phyloP scores from a whole-genome alignment of 2,113 vertebrate genomes.

The Petaurus breviceps region DNA sequence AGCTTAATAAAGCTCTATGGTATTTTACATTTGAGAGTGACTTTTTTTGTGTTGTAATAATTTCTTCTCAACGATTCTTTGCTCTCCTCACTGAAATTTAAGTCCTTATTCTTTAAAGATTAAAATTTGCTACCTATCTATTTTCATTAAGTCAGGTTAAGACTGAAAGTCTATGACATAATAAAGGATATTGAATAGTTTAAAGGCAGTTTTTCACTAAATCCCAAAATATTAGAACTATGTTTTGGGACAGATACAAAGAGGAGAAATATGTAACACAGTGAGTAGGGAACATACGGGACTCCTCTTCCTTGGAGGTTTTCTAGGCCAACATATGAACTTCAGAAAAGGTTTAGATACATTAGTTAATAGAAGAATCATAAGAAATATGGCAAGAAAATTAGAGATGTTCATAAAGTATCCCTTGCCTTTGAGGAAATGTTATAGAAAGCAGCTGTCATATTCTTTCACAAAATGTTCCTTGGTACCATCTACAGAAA shows the following conservation, averaged over 20 bases:
- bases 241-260: conserved; percentile 34
- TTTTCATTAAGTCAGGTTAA: background rate
- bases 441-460: background rate
- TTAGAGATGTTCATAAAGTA: background rate
- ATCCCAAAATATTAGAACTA: conserved; percentile 21
- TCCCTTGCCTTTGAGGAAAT: background rate
- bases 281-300: background rate
- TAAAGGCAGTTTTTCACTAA: conserved; percentile 31
- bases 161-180: conserved; percentile 61
- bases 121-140: conserved; percentile 44
- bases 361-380: background rate
- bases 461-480: background rate
- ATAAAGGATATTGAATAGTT: conserved; percentile 6
- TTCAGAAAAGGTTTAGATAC: background rate
- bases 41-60: conserved; percentile 26
- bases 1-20: background rate
- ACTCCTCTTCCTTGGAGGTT: conserved; percentile 12
- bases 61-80: conserved; percentile 42
- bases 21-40: background rate
- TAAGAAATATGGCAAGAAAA: background rate
- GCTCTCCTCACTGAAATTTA: conserved; percentile 49
- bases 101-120: conserved; percentile 44
- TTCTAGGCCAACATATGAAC: conserved; percentile 29
- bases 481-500: background rate
- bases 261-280: conserved; percentile 7